Evolutionary conservation across 2,888 invertebrate species (phyloP), one percentile per base, ranked within the genome.

Genomic region (Eilema depressum): DNA sequence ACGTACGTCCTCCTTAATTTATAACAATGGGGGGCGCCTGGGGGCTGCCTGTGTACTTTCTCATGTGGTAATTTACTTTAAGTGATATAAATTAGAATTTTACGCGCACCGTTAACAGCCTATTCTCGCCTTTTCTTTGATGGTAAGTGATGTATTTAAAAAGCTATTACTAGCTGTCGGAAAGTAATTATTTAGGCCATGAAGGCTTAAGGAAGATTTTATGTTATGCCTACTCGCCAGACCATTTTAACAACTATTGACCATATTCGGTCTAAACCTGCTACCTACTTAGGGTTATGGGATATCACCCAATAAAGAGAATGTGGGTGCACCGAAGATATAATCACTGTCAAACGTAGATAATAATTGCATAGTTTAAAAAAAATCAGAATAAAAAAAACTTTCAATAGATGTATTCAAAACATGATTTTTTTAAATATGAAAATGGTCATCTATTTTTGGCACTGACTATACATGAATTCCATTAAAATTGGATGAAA

Each of bases 1-100:
- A 80, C 75, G 71, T 76, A 78, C 71, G 66, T 62, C 69, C 65
- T 73, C 63, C 57, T 25, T 57, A 66, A 66, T 33, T 66, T 57
- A 66, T 66, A 33, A 66, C 65, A 65, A 65, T 61, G 7, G 57
- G 56, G 56, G 56, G 23, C 2, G 11, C 7, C 11, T 33, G 33
- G 65, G 25, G 17, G 4, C 56, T 30, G 28, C 17, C 63, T 14
- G 30, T 14, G 41, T 23, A 41, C 67, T 68, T 64, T 53, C 67
- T 61, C 61, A 68, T 68, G 67, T 68, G 67, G 47, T 61, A 62
- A 68, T 68, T 66, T 41, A 60, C 47, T 61, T 26, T 68, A 68
- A 61, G 67, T 61, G 47, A 30, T 61, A 68, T 62, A 25, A 68
- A 62, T 68, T 68, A 62, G 47, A 61, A 28, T 68, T 68, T 68